Evolutionary conservation across 2,888 invertebrate species (phyloP).

Genomic region (Slavum lentiscoides): DNA sequence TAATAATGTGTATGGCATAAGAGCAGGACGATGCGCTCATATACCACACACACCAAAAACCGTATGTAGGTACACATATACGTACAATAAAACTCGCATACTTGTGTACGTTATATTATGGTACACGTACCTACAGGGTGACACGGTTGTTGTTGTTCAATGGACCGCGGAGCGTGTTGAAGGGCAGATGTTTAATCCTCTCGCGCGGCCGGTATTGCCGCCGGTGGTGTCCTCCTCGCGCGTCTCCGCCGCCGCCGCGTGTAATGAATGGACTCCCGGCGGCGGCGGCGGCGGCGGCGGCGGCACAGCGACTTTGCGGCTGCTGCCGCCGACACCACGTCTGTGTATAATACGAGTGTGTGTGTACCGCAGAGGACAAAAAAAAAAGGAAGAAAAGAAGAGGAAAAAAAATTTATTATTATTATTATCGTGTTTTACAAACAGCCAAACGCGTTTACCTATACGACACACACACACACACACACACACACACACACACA

Average conservation of each 20-base stretch:
- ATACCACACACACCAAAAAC: not conserved
- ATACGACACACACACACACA: not conserved
- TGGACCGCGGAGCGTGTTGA: slow-evolving; percentile 38
- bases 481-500: not conserved
- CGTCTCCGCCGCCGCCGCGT: no score
- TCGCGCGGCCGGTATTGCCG: not conserved
- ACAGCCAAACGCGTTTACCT: slow-evolving; percentile 14
- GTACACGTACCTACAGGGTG: slow-evolving; percentile 21
- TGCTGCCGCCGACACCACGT: slow-evolving; percentile 22
- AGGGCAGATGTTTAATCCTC: slow-evolving; percentile 53
- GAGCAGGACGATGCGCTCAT: not conserved
- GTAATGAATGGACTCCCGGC: slow-evolving; percentile 44
- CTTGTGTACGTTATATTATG: not conserved
- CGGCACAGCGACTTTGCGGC: slow-evolving; percentile 28
- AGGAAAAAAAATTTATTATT: not conserved
- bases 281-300: not conserved
- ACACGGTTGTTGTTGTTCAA: slow-evolving; percentile 45
- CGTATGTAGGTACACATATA: no score
- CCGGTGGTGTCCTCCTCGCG: slow-evolving; percentile 25
- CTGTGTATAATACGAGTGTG: not conserved
- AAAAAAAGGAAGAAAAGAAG: slow-evolving; percentile 6
- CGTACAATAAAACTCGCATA: not conserved
- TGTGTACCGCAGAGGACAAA: not conserved
- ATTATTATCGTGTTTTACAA: slow-evolving; percentile 51
- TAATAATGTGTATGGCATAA: not conserved